Percentiles rank a stretch among this genome's conserved stretches.
These are phyloP conservation scores for Gorsachius magnificus DNA, from an alignment of 2,797 vertebrate genomes.

Conservation along the genomic window DNA sequence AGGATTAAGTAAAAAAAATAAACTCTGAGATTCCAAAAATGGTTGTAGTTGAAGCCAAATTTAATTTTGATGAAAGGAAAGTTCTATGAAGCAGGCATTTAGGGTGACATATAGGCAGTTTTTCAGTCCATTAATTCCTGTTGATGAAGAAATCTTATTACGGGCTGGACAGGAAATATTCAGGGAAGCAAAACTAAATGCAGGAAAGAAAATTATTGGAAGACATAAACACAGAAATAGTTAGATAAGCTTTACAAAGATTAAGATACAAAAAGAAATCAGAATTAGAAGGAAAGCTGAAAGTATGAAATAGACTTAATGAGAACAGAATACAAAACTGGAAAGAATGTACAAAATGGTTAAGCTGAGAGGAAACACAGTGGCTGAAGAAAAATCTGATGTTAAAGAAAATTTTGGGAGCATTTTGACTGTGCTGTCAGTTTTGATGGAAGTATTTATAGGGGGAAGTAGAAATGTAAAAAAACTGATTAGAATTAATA, in stretches of 20 bases:
- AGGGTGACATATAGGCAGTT: background rate
- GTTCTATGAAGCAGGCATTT: background rate
- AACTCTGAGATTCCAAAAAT: background rate
- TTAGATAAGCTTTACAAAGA: background rate
- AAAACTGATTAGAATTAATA: background rate
- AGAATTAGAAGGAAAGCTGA: background rate
- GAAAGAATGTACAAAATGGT: background rate
- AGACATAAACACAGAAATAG: background rate
- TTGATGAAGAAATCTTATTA: conserved; percentile 42
- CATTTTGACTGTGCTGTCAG: background rate
- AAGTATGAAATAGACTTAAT: background rate
- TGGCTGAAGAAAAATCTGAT: background rate
- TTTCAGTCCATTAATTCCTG: background rate
- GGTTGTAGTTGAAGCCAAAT: background rate
- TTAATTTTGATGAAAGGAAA: conserved; percentile 5
- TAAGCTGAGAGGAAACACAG: background rate
- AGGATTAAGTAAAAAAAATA: background rate
- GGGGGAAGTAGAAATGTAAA: background rate
- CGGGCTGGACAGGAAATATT: background rate
- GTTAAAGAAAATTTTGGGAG: background rate
- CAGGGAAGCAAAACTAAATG: background rate
- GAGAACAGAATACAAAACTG: background rate
- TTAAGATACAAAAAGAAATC: background rate
- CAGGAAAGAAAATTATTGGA: background rate
- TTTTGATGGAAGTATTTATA: background rate